Evolutionary conservation across 2,888 invertebrate genomes (phyloP), one percentile per base, ranked within the genome.

Genomic region (Helleia helle): DNA sequence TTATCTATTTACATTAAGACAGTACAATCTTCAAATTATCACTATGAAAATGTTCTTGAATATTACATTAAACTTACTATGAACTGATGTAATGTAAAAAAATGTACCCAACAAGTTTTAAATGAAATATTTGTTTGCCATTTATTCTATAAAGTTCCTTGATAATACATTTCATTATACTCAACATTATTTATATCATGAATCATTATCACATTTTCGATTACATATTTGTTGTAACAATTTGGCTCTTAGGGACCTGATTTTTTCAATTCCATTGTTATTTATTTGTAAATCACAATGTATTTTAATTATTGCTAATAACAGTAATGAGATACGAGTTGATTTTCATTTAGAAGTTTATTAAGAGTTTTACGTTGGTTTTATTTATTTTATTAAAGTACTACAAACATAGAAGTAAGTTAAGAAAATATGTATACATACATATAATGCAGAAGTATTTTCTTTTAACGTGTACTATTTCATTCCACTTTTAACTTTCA

Each of bases 381-480:
- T 65, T 51, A 64, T 65, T 65, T 68, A 66, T 65, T 65, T 59
- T 59, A 62, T 66, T 44, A 48, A 49, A 52, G 37, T 37, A 29
- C 45, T 50, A 3, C 9, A 31, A 9, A 17, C 2, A 30, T 1
- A 9, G 14, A 15, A 14, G 17, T 8, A 15, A 9, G 15, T 30
- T 29, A 29, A 9, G 13, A 29, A 13, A 2, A 5, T 18, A 18
- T 2, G 22, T 22, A 22, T 22, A 22, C 5, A n/a, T 15, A 15
- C 15, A 8, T 22, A 22, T 22, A 22, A 22, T 6, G 22, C 8
- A n/a, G n/a, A n/a, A n/a, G 5, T 5, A 7, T 7, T 5, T 22
- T 22, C 22, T 22, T 3, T 22, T 22, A 22, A 22, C 22, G 2
- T 22, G 22, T 4, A 22, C 22, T 22, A 4, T 22, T 8, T 22